Base-by-base conservation (phyloP, 1,140 invertebrate genomes). In the Caenorhabditis remanei region DNA sequence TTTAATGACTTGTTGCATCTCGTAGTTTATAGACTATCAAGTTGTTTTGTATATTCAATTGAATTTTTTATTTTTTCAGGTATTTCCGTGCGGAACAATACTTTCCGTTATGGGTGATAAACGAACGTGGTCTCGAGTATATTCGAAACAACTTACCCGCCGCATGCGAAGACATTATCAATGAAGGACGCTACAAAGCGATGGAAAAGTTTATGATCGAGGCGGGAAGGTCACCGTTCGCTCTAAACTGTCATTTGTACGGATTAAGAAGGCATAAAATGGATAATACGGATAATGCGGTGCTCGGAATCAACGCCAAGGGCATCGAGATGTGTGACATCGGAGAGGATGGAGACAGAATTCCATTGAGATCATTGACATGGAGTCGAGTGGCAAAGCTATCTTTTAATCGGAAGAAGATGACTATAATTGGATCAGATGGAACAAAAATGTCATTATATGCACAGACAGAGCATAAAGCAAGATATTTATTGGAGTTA, bases 181-280 rank as follows among this genome's bases (percentile, higher is more conserved):
- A 95, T 24, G 93, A 96, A 88, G 94, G 95, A 13, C 94, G 95
- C 87, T 94, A 94, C 82, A 96, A 97, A 91, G 96, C 96, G 32
- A 95, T 97, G 92, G 93, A 95, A 40, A 95, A 95, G 88, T 98
- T 96, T 93, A 97, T 98, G 90, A 95, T 95, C 89, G 96, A 98
- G 94, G 96, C 96, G 61, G 67, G 83, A 71, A 84, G 87, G 87
- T 88, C 95, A 79, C 95, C 96, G 88, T 95, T 96, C 90, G 96
- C 96, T 90, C 96, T 96, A 90, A 98, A 97, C 93, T 95, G 97
- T 56, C 97, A 98, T 93, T 95, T 97, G 79, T 98, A 97, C 93
- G 94, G 96, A 61, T 94, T 98, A 90, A 88, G 90, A 40, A 95
- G 96, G 90, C 95, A 95, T 88, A 98, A 98, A 94, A 95, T 95